Evolutionary conservation across 2,113 vertebrate genomes (phyloP), one percentile per base, ranked within the genome.

Genomic region (Paramormyrops kingsleyae): DNA sequence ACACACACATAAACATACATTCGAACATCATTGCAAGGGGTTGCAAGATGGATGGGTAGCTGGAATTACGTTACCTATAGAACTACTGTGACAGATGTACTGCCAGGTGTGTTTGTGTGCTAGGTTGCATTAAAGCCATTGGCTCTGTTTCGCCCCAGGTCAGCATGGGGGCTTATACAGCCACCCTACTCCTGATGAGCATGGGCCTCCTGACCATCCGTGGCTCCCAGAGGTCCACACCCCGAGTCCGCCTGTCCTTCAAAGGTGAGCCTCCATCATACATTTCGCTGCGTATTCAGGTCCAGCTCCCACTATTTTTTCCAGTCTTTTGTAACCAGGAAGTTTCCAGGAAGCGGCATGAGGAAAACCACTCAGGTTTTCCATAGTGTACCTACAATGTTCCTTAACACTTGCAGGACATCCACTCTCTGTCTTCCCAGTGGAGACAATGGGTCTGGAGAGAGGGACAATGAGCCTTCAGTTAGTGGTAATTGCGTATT

Each of bases 171-270:
- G 93, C 93, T 91, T 93, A 92, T 92, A 92, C 93, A 92, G 91
- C 92, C 90, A 92, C 90, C 42, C 93, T 95, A 89, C 93, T 96
- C 90, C 93, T 96, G 92, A 92, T 95, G 92, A 94, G 93, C 91
- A 52, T 94, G 0, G 95, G 94, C 93, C 93, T 96, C 93, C 95
- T 92, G 86, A 89, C 91, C 92, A 92, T 93, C 92, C 93, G 59
- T 56, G 93, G 93, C 91, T 91, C 94, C 93, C 95, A 94, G 91
- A 95, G 94, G 91, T 93, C 94, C 6, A 92, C 96, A 46, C 95
- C 96, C 6, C 91, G 96, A 93, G 95, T 96, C 89, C 95, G 92
- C 90, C 95, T 96, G 92, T 93, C 95, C 88, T 96, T 95, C 93
- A 96, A 96, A 96, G 96, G 96, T 96, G 94, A 95, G 94, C 88